Conservation (phyloP, 2,888 invertebrate species). For the Blastobasis adustella region DNA sequence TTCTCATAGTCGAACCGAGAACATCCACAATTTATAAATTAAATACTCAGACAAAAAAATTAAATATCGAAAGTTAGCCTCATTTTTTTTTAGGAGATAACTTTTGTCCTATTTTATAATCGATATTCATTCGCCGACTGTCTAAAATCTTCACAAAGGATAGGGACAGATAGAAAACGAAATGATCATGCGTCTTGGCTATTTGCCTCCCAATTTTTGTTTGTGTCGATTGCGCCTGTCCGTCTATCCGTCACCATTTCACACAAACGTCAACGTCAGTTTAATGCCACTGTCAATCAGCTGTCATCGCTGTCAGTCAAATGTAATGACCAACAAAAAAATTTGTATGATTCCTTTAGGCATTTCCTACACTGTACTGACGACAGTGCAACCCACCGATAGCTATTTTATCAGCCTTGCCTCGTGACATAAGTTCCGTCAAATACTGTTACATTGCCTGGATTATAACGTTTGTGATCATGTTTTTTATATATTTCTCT, state of each 20-base stretch:
- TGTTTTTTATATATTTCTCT: no score
- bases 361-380: no score
- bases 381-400: no score
- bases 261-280: slow-evolving; percentile 1
- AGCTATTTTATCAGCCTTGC: no score
- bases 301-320: background rate
- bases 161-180: slow-evolving; percentile 33
- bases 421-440: no score
- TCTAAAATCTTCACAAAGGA: slow-evolving; percentile 44
- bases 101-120: slow-evolving; percentile 58
- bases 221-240: slow-evolving; percentile 17
- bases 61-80: slow-evolving; percentile 23
- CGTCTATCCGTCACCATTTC: background rate
- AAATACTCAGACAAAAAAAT: slow-evolving; percentile 28
- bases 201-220: slow-evolving; percentile 29
- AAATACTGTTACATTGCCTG: no score
- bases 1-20: slow-evolving; percentile 11
- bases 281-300: slow-evolving; percentile 2
- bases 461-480: no score
- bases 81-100: slow-evolving; percentile 40
- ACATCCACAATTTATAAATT: slow-evolving; percentile 2
- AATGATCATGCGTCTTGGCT: slow-evolving; percentile 65
- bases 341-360: no score
- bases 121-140: slow-evolving; percentile 54
- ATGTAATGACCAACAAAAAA: no score